Evolutionary conservation across 53 echinoderm and acorn worm genomes (phyloP).

Genomic region (Paelopatides confundens): DNA sequence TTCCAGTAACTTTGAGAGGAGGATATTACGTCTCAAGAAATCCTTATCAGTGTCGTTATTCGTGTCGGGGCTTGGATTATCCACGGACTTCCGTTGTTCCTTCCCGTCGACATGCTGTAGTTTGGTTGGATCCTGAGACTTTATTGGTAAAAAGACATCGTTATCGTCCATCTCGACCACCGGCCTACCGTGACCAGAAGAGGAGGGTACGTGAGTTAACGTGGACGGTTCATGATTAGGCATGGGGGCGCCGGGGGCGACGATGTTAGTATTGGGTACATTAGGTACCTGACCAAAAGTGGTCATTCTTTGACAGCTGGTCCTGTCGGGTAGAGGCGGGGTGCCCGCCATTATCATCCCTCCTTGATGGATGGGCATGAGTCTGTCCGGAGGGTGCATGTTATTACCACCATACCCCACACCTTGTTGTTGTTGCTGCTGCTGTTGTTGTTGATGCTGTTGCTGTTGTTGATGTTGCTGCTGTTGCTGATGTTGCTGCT

Average conservation of each 20-base stretch:
- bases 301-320: conserved; percentile 2
- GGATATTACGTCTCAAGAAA: conserved; percentile 56
- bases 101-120: conserved; percentile 2
- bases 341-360: conserved; percentile 25
- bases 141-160: conserved; percentile 81
- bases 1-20: conserved; percentile 87
- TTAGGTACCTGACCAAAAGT: conserved; percentile 20
- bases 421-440: conserved; percentile 50
- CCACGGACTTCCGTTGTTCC: conserved; percentile 1
- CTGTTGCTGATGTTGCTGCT: conserved; percentile 45
- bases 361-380: not conserved
- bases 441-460: conserved; percentile 48
- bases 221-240: conserved; percentile 64
- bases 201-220: conserved; percentile 68
- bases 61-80: conserved; percentile 92
- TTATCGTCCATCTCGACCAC: conserved; percentile 62
- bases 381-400: not conserved
- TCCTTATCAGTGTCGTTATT: conserved; percentile 80
- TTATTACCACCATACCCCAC: conserved; percentile 46
- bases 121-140: conserved; percentile 49
- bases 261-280: not conserved
- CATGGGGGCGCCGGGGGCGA: conserved; percentile 13
- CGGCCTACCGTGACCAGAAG: conserved; percentile 44
- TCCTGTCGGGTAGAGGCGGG: conserved; percentile 25
- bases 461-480: conserved; percentile 65